These are phyloP conservation scores for Axinella damicornis DNA, from an alignment of 37 sponge, comb jelly and placozoan genomes.

Conservation along the genomic window DNA sequence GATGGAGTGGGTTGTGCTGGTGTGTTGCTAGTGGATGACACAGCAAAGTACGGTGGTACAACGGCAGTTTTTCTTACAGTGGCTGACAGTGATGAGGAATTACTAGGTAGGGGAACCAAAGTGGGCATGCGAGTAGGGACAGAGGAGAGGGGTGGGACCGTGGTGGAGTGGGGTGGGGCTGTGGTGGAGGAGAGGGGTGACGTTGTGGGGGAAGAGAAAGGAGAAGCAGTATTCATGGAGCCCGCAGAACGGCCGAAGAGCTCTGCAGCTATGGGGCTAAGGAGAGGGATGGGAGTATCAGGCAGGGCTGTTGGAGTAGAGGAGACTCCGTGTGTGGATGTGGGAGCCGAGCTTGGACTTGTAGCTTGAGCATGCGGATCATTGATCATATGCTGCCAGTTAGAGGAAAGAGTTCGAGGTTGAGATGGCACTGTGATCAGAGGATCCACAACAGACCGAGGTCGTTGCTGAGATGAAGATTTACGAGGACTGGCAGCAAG, in stretches of 20 bases:
- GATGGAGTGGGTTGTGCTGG: no score
- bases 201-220: not conserved
- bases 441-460: not conserved
- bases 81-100: no score
- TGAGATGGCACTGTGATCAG: not conserved
- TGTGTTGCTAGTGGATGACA: no score
- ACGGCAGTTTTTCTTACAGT: no score
- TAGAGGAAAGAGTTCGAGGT: not conserved
- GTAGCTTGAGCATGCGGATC: not conserved
- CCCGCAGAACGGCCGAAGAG: conserved; percentile 32
- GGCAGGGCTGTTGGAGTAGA: not conserved
- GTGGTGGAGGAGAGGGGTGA: no score
- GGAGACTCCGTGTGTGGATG: not conserved
- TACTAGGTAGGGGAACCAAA: no score
- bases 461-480: not conserved
- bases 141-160: no score
- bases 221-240: not conserved
- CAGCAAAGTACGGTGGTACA: no score
- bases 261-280: conserved; percentile 30
- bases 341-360: not conserved
- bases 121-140: no score
- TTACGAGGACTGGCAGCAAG: not conserved
- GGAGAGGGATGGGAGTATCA: conserved; percentile 43
- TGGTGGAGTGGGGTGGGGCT: no score
- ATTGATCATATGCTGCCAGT: no score